Evolutionary conservation across 2,888 invertebrate species (phyloP), one percentile per base, ranked within the genome.

Genomic region (Eremobia ochroleuca): DNA sequence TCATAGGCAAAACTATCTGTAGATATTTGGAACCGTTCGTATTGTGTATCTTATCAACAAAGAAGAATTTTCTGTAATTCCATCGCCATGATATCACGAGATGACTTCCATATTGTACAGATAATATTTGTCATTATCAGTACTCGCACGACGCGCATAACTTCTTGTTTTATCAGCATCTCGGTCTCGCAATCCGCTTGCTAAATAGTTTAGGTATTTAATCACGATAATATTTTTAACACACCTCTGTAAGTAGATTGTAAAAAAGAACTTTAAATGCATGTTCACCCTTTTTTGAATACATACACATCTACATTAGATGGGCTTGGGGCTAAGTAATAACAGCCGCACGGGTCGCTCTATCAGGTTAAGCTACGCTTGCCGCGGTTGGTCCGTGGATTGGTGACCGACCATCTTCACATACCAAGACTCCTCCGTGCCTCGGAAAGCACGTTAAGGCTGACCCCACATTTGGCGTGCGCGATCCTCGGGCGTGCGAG

Each of bases 111-210:
- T 82, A 52, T 82, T 37, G 58, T 59, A 40, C 31, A 34, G 77
- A 81, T 82, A 69, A 28, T 52, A 43, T 43, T 71, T 81, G 82
- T 81, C 70, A 49, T 31, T 52, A 73, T 74, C 73, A 73, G 8
- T 5, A 67, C 68, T 49, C 59, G 18, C 70, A 25, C 37, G 58
- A 28, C 2, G 52, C 55, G 61, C 62, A 31, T 69, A 71, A 67
- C 70, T 46, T 67, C 77, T 62, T 67, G 43, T 71, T 70, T 55
- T 70, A 81, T 77, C 68, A 58, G 34, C 52, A 66, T 31, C 15
- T 25, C 59, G 28, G 11, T 66, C 59, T 73, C 31, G 40, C 40
- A 80, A 66, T 79, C 4, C n/a, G 46, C n/a, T 74, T 55, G 28
- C 15, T 5, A 43, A 61, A 74, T 55, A 43, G 34, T 40, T 43